Evolutionary conservation across 64 coral and sea anemone genomes (phyloP).

Genomic region (Dendronephthya gigantea): DNA sequence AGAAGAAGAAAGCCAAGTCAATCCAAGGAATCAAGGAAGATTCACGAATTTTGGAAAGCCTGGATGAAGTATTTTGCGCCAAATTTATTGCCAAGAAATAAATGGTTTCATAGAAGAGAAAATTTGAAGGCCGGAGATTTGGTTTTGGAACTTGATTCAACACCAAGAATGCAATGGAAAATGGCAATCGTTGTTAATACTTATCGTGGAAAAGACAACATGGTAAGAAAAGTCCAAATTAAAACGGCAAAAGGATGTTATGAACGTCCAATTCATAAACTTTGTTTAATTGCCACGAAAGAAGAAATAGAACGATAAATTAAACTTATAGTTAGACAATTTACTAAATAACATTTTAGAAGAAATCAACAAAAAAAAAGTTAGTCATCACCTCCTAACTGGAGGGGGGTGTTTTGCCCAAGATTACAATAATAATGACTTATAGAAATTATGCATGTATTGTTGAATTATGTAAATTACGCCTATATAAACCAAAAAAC

Average conservation of each 20-base stretch:
- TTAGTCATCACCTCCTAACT: too few relatives aligned
- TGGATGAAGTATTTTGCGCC: background rate
- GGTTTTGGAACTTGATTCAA: background rate
- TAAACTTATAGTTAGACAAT: too few relatives aligned
- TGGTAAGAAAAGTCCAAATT: background rate
- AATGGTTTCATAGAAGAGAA: background rate
- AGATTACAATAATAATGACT: too few relatives aligned
- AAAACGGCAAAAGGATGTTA: background rate
- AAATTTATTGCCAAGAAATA: background rate
- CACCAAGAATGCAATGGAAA: background rate
- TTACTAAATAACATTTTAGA: too few relatives aligned
- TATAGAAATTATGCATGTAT: too few relatives aligned
- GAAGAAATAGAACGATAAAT: background rate
- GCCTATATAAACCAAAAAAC: too few relatives aligned
- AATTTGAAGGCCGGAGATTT: background rate
- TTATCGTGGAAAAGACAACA: background rate
- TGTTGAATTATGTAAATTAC: too few relatives aligned
- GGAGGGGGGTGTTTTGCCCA: too few relatives aligned
- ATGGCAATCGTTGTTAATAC: background rate
- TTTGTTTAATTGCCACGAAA: background rate
- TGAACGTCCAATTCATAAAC: background rate
- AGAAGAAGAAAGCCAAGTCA: background rate
- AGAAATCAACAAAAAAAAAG: too few relatives aligned
- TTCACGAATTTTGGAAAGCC: background rate
- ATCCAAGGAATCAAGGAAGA: background rate